Percentiles rank a stretch among this genome's conserved stretches.
phyloP scores from a whole-genome alignment of 1,140 invertebrate genomes.

The Leptopilina boulardi region DNA sequence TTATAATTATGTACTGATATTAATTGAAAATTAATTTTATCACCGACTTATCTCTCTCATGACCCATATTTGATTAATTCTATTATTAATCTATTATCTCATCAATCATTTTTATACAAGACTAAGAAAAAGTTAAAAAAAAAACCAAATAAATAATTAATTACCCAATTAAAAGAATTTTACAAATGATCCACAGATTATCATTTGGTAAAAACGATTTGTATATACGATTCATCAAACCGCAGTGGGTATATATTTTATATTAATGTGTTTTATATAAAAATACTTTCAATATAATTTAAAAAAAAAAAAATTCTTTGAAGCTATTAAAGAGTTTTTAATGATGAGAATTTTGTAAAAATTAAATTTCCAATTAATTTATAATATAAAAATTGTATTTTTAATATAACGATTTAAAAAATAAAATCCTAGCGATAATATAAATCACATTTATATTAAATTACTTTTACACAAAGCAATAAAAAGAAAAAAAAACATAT shows the following conservation, averaged over 20 bases:
- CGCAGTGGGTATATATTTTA: background rate
- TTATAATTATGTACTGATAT: background rate
- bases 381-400: no score
- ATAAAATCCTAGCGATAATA: no score
- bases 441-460: background rate
- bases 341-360: no score
- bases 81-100: background rate
- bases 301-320: no score
- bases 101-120: background rate
- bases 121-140: background rate
- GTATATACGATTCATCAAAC: background rate
- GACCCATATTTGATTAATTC: constrained; percentile 16
- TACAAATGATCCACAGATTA: background rate
- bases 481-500: background rate
- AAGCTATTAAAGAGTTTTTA: no score
- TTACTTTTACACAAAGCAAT: background rate
- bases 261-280: no score
- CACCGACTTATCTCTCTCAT: background rate
- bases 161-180: constrained; percentile 2
- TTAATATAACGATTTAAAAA: no score
- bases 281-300: no score
- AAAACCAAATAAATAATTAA: background rate
- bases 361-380: no score
- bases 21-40: constrained; percentile 1
- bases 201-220: background rate